Base-by-base conservation (phyloP, 2,113 vertebrate species). In the Nycticebus coucang region DNA sequence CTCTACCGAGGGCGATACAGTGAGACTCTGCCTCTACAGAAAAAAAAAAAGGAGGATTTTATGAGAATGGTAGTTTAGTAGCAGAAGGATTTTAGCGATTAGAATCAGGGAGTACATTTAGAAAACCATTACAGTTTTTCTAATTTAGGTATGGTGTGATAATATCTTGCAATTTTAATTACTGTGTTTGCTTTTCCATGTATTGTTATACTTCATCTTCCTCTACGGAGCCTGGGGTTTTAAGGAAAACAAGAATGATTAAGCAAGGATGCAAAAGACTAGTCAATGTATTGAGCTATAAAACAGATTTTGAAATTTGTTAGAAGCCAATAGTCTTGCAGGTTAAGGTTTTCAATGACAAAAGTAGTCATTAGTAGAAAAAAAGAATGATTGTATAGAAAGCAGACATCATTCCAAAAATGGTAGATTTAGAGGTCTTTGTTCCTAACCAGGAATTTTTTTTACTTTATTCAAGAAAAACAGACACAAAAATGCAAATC, bases 81-180 rank as follows among this genome's bases (percentile, higher is more conserved):
- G 28, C 35, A 88, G 45, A 81, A 96, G 11, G 13, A 64, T 80
- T 87, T 96, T 33, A n/a, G 12, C 62, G 28, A 87, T 64, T 80
- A 69, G 28, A 82, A 87, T 45, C 37, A 80, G 81, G 30, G 19
- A 69, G 45, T 71, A 75, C 7, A n/a, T 10, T 83, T 60, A 60
- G 28, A 26, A 95, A 66, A 53, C 60, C 18, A 33, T 85, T 50
- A 17, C 7, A 35, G 28, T n/a, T 12, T 64, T 89, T 82, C 93
- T 75, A 82, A 89, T 83, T 79, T 33, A 95, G 24, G 11, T 68
- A 11, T 80, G 55, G 18, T 53, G 14, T 41, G 50, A 62, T 62
- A 94, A 53, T 90, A 78, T 41, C 50, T 94, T 84, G 75, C 95
- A 79, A 85, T 93, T 93, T 84, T 87, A 84, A 74, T 87, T 50